Evolutionary conservation across 2,888 invertebrate genomes (phyloP), one percentile per base, ranked within the genome.

Genomic region (Clistopyga incitator): DNA sequence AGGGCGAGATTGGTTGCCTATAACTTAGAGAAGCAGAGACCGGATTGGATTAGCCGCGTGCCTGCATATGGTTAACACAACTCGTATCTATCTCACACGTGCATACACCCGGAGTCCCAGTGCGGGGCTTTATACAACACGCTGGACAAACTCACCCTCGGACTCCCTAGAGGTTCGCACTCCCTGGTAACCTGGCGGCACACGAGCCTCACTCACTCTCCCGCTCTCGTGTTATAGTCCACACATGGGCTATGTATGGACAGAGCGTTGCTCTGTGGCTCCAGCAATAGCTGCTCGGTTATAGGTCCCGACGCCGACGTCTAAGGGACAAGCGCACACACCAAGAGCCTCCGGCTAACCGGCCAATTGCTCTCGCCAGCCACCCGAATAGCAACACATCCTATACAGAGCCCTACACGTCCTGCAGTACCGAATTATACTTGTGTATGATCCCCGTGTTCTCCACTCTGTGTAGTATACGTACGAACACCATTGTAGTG

Each of bases 31-130:
- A 18, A 78, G 87, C 82, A 84, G 86, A 81, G 86, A 84, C 87
- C 85, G 88, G 88, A 89, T 90, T 90, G 90, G 88, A 85, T 87
- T 88, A 88, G 87, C 82, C 86, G 86, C 86, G 87, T 89, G 88
- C 87, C 85, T 85, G 86, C 89, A 72, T 84, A 82, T 82, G 84
- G 72, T 81, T 78, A 86, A 78, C 82, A 77, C 72, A 82, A 72
- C 85, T 84, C 85, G 85, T 87, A 88, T 86, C 78, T 77, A 78
- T 56, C 80, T 47, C 56, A 47, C 67, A 59, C 65, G 52, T 6
- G 64, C 67, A 45, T n/a, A 74, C 77, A 68, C 45, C 25, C 20
- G 76, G 70, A 72, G 77, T 77, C 47, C 68, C 38, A 47, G 77
- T 65, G 45, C 70, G 75, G 45, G 68, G 59, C 76, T 71, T 81